Evolutionary conservation across 2,888 invertebrate species (phyloP).

Genomic region (Stenichneumon culpator): DNA sequence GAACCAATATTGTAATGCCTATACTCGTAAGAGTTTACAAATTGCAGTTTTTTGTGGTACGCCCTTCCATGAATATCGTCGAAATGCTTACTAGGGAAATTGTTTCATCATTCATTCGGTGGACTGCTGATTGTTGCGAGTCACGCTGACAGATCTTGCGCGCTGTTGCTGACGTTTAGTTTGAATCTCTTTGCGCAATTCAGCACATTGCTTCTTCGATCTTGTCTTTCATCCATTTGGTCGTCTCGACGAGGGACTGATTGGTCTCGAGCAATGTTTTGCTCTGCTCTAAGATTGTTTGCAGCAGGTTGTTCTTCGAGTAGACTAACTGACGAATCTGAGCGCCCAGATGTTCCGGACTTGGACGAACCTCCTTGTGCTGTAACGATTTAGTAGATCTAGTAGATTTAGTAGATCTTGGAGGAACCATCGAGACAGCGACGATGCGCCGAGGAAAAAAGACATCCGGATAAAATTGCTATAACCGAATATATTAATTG

Average conservation of each 20-base stretch:
- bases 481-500: neutral
- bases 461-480: neutral
- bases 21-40: too few relatives aligned
- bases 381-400: neutral
- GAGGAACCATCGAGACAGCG: too few relatives aligned
- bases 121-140: conserved; percentile 58
- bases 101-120: too few relatives aligned
- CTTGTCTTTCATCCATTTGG: conserved; percentile 88
- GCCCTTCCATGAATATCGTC: too few relatives aligned
- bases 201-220: conserved; percentile 88
- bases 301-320: conserved; percentile 88
- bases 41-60: too few relatives aligned
- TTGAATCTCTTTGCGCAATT: conserved; percentile 87
- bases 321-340: conserved; percentile 89
- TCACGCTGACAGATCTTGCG: conserved; percentile 41
- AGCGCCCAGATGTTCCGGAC: conserved; percentile 90
- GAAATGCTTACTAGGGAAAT: too few relatives aligned
- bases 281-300: conserved; percentile 88
- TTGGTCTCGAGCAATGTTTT: conserved; percentile 89
- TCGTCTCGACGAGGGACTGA: conserved; percentile 88
- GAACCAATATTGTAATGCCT: too few relatives aligned
- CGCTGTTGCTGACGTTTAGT: conserved; percentile 68
- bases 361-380: conserved; percentile 87
- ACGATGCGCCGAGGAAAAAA: neutral
- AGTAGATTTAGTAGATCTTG: too few relatives aligned